Conservation (phyloP, 2,113 vertebrate species). For the Girardinichthys multiradiatus region DNA sequence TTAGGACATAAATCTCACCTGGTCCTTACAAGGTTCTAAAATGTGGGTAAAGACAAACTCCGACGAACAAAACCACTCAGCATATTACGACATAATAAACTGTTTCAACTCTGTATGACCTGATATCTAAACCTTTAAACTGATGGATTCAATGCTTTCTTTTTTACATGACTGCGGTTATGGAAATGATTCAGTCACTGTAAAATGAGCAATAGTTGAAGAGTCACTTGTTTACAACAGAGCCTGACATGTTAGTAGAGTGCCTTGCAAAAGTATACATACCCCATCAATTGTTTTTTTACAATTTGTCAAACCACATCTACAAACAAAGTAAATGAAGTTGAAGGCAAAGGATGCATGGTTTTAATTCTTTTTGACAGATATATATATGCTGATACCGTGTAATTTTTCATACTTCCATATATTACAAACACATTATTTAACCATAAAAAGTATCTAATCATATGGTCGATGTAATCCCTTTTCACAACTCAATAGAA, state of each 20-base stretch:
- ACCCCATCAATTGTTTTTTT: too few relatives aligned
- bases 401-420: too few relatives aligned
- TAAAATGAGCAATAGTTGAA: background rate
- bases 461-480: too few relatives aligned
- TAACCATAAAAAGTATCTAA: too few relatives aligned
- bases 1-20: background rate
- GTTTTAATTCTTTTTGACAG: too few relatives aligned
- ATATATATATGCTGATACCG: too few relatives aligned
- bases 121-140: background rate
- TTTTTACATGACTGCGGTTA: background rate
- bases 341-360: too few relatives aligned
- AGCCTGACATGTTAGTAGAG: slow-evolving; percentile 3
- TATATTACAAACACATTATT: too few relatives aligned
- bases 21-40: background rate
- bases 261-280: background rate
- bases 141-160: background rate
- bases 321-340: too few relatives aligned
- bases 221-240: background rate
- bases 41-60: background rate
- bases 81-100: background rate
- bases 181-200: background rate
- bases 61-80: background rate
- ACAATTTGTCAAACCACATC: too few relatives aligned
- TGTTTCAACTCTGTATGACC: background rate
- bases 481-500: too few relatives aligned